Evolutionary conservation across 1,140 invertebrate species (phyloP), one percentile per base, ranked within the genome.

Genomic region (Eriosoma lanigerum): DNA sequence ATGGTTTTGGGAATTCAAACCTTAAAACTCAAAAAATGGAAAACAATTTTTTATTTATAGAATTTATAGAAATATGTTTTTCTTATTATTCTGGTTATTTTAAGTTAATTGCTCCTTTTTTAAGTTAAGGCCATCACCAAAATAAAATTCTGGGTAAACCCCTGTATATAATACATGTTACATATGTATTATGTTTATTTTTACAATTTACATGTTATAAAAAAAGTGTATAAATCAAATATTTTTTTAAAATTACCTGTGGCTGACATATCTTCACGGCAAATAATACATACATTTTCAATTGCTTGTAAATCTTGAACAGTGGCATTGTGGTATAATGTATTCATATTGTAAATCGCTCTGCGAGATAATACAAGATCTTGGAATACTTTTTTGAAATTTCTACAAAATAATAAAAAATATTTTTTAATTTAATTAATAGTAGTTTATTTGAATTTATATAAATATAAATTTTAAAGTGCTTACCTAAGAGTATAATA

Each of bases 221-320:
- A 1, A 29, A n/a, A n/a, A n/a, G n/a, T n/a, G n/a, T n/a, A n/a
- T n/a, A n/a, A 60, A 19, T 52, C 6, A 21, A 50, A 72, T 54
- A 32, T 62, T n/a, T 17, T 3, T 82, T 50, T 6, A n/a, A 2
- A 50, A 13, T 46, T 82, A 82, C 82, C 82, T 90, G 89, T 89
- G 81, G 88, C 88, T 56, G 89, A 86, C 94, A 96, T 97, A 86
- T 96, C 93, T 87, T 96, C 97, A 78, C 97, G 89, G 85, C 98
- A 99, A 84, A 99, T 99, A 83, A 99, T 99, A 87, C 98, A 99
- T 62, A 98, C 97, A 86, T 98, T 98, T 87, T 99, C 98, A 8
- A 94, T 94, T 50, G 93, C 91, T n/a, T 91, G 90, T 26, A 99
- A 87, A 86, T 99, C 97, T 85, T 97, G 96, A 6, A 91, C 87